Conservation (phyloP, 2,113 vertebrate genomes). For the Ariopsis seemanni region DNA sequence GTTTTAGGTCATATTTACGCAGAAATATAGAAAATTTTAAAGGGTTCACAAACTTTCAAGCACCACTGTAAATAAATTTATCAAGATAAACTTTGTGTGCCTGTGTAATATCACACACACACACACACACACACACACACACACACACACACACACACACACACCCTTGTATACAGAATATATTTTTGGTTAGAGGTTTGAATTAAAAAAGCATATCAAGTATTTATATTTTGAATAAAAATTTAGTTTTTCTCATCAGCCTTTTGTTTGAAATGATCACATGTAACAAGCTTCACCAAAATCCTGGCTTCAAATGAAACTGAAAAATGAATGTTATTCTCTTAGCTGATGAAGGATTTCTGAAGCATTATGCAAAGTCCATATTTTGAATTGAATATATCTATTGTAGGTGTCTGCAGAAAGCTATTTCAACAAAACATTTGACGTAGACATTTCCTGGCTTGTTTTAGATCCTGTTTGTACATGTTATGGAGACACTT, state of each 20-base stretch:
- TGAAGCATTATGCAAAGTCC: neutral
- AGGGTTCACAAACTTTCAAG: no score
- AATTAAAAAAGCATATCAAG: neutral
- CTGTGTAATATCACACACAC: no score
- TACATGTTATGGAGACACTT: slow-evolving; percentile 24
- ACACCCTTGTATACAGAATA: neutral
- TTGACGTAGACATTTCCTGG: neutral
- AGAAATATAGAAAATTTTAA: no score
- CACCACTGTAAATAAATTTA: no score
- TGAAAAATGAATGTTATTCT: neutral
- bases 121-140: no score
- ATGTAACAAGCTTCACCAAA: neutral
- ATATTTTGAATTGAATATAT: neutral
- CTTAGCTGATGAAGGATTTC: neutral
- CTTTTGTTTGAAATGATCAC: neutral
- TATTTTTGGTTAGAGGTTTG: neutral
- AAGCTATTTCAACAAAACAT: slow-evolving; percentile 35
- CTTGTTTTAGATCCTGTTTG: slow-evolving; percentile 33
- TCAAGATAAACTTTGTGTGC: no score
- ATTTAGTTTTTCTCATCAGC: neutral
- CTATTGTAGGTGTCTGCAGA: slow-evolving; percentile 8
- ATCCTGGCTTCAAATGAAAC: neutral
- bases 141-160: no score
- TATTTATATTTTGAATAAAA: neutral
- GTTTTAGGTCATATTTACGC: no score